These are phyloP conservation scores for Corbicula japonica DNA, from an alignment of 2,888 invertebrate genomes.

Conservation along the genomic window DNA sequence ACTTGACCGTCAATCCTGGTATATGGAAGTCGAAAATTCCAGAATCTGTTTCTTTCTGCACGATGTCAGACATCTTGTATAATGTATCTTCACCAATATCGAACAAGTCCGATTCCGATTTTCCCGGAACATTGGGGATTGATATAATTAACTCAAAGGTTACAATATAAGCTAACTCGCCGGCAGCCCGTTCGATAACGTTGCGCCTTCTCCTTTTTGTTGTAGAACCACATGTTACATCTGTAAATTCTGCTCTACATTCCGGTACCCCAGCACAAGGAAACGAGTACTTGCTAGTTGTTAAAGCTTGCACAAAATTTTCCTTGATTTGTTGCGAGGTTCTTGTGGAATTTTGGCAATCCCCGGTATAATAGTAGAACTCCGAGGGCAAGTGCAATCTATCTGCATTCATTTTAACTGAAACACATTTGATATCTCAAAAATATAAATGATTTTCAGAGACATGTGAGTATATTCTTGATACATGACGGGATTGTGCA, in stretches of 20 bases:
- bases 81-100: not conserved
- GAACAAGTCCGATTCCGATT: not conserved
- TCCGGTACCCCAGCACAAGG: conserved; percentile 15
- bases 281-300: conserved; percentile 6
- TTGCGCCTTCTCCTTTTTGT: conserved; percentile 17
- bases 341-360: conserved; percentile 26
- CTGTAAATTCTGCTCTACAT: conserved; percentile 27
- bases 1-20: conserved; percentile 7
- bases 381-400: conserved; percentile 28
- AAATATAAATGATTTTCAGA: no score
- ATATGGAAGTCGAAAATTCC: conserved; percentile 26
- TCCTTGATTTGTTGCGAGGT: conserved; percentile 26
- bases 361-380: conserved; percentile 41
- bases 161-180: conserved; percentile 17
- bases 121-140: not conserved
- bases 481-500: no score
- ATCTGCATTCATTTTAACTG: conserved; percentile 1
- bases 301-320: conserved; percentile 39
- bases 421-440: not conserved
- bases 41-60: conserved; percentile 6
- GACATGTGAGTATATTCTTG: no score
- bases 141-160: conserved; percentile 33
- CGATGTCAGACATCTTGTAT: conserved; percentile 16
- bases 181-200: not conserved
- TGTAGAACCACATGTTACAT: conserved; percentile 36